A percentile compares a stretch with the other conserved stretches of the same genome.
phyloP scores from a whole-genome alignment of 2,888 invertebrate genomes.

The Trachelus tabidus region DNA sequence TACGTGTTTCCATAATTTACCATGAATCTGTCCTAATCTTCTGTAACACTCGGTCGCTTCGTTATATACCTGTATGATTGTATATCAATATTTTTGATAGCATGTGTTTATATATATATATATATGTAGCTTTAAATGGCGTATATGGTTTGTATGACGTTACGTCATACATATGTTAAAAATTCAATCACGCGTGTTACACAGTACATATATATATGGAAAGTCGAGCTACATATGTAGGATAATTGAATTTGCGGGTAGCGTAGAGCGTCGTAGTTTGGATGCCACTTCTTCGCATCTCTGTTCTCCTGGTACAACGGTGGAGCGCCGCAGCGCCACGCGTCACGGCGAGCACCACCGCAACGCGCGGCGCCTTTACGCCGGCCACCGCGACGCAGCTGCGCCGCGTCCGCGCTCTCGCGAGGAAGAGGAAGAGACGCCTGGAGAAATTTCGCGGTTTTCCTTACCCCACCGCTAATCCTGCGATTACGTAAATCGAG shows the following conservation, averaged over 20 bases:
- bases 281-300: slow-evolving; percentile 19
- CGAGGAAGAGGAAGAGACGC: background rate
- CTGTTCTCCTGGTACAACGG: slow-evolving; percentile 51
- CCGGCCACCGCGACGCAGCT: slow-evolving; percentile 52
- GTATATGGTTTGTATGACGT: too few species aligned
- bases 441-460: background rate
- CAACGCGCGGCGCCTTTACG: slow-evolving; percentile 59
- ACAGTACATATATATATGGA: background rate
- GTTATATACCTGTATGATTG: too few species aligned
- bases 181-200: too few species aligned
- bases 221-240: too few species aligned
- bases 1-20: too few species aligned
- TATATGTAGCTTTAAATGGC: background rate
- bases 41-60: too few species aligned
- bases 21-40: too few species aligned
- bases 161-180: too few species aligned
- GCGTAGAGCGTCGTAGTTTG: too few species aligned
- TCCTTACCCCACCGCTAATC: background rate
- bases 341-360: slow-evolving; percentile 62
- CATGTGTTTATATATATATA: background rate
- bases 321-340: slow-evolving; percentile 64
- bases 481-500: background rate
- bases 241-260: too few species aligned
- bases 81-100: too few species aligned
- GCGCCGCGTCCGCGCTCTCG: slow-evolving; percentile 25